A percentile compares a stretch with the other conserved stretches of the same genome.
Evolutionary conservation across 2,797 vertebrate genomes (phyloP).

Genomic region (Myotis pilosus): DNA sequence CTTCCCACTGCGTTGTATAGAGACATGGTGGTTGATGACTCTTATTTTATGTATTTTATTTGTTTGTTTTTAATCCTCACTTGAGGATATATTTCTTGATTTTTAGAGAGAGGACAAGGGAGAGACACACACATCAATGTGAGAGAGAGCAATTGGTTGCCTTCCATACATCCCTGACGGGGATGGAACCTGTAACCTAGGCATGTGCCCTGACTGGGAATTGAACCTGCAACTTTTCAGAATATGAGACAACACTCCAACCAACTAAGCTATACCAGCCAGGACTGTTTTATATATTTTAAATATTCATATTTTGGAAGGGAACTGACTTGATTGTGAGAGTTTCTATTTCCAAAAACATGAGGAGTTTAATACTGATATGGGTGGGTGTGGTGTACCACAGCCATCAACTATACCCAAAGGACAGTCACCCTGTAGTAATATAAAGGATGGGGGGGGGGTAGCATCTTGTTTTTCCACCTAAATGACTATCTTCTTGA

Average conservation of each 20-base stretch:
- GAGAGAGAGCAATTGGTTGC: too few species aligned
- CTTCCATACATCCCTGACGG: too few species aligned
- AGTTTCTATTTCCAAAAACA: not conserved
- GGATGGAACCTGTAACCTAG: too few species aligned
- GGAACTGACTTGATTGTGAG: not conserved
- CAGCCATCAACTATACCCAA: not conserved
- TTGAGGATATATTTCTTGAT: too few species aligned
- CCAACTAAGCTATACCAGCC: too few species aligned
- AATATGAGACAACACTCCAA: too few species aligned
- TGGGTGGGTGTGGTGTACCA: not conserved
- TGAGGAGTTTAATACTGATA: not conserved
- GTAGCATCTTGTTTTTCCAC: not conserved
- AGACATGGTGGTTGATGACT: not conserved
- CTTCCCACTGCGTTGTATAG: not conserved
- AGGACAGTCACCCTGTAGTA: not conserved
- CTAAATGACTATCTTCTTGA: not conserved
- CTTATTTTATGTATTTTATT: not conserved
- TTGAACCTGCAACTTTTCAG: too few species aligned
- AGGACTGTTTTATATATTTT: not conserved
- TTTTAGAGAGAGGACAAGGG: too few species aligned
- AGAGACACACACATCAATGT: too few species aligned
- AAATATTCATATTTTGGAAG: not conserved
- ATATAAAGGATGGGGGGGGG: not conserved
- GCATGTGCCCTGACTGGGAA: too few species aligned
- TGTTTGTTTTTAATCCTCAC: too few species aligned